Percentiles rank a stretch among this genome's conserved stretches.
Evolutionary conservation across 2,113 vertebrate species (phyloP).

Genomic region (Festucalex cinctus): DNA sequence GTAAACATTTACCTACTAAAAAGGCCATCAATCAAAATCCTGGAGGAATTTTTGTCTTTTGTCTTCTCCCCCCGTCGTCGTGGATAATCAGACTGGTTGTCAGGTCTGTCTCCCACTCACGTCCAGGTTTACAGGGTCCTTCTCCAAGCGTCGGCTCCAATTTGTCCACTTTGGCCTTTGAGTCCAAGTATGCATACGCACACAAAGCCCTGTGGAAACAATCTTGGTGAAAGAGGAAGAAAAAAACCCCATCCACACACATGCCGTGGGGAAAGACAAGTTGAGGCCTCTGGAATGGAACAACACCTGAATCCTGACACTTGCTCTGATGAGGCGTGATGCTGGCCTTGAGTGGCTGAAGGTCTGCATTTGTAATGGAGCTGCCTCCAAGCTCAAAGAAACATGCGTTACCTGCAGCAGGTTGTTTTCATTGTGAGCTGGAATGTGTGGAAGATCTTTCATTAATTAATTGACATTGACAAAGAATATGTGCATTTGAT

Average conservation of each 20-base stretch:
- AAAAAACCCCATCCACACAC: slow-evolving; percentile 9
- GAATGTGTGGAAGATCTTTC: not conserved
- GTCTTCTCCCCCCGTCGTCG: slow-evolving; percentile 15
- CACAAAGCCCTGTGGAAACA: slow-evolving; percentile 8
- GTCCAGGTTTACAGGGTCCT: slow-evolving; percentile 32
- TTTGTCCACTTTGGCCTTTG: slow-evolving; percentile 57
- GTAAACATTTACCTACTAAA: slow-evolving; percentile 25
- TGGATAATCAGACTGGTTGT: slow-evolving; percentile 29
- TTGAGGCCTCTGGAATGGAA: slow-evolving; percentile 32
- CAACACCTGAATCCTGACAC: slow-evolving; percentile 54
- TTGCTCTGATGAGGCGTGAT: slow-evolving; percentile 51
- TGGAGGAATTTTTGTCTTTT: slow-evolving; percentile 15
- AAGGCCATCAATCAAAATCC: slow-evolving; percentile 32
- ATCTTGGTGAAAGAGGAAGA: not conserved
- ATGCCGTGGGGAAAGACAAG: slow-evolving; percentile 32
- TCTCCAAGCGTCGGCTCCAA: slow-evolving; percentile 40
- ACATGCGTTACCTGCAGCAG: not conserved
- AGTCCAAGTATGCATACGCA: slow-evolving; percentile 18
- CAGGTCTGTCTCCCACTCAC: slow-evolving; percentile 15
- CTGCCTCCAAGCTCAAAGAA: not conserved
- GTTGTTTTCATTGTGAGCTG: not conserved
- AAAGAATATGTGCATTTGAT: no score
- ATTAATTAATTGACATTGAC: no score
- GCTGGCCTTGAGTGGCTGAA: slow-evolving; percentile 35
- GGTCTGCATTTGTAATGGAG: slow-evolving; percentile 30